These are phyloP conservation scores for Podabrus alpinus DNA, from an alignment of 2,888 invertebrate species.

Conservation along the genomic window DNA sequence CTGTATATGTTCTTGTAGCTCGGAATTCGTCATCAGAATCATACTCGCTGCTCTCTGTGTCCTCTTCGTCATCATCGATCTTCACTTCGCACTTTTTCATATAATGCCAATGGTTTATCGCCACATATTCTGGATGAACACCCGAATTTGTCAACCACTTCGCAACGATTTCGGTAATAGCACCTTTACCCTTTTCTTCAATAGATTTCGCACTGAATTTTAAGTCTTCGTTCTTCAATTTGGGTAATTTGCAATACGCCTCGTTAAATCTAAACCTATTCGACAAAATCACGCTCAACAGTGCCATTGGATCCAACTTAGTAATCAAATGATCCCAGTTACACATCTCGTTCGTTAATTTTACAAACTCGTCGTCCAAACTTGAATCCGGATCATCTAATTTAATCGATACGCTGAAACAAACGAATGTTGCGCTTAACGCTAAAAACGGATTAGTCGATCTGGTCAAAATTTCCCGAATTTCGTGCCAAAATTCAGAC, in stretches of 20 bases:
- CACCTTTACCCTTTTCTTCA: slow-evolving; percentile 71
- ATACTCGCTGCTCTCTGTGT: slow-evolving; percentile 4
- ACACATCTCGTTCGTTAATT: slow-evolving; percentile 81
- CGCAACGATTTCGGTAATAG: slow-evolving; percentile 86
- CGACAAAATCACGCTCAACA: slow-evolving; percentile 72
- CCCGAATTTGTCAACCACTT: slow-evolving; percentile 82
- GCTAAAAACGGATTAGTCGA: slow-evolving; percentile 77
- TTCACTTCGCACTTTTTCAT: slow-evolving; percentile 40
- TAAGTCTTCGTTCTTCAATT: slow-evolving; percentile 60
- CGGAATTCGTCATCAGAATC: not conserved
- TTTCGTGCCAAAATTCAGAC: slow-evolving; percentile 82
- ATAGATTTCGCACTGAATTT: slow-evolving; percentile 70
- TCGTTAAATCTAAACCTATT: slow-evolving; percentile 55
- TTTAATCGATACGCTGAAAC: slow-evolving; percentile 71
- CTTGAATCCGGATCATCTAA: slow-evolving; percentile 40
- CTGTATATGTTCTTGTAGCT: not conserved
- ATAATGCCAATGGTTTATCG: slow-evolving; percentile 58
- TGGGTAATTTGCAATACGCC: slow-evolving; percentile 57
- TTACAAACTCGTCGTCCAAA: slow-evolving; percentile 68
- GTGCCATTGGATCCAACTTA: slow-evolving; percentile 86
- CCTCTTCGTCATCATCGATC: slow-evolving; percentile 19
- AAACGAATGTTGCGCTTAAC: slow-evolving; percentile 80
- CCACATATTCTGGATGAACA: slow-evolving; percentile 66
- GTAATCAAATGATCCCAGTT: slow-evolving; percentile 86
- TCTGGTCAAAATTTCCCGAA: slow-evolving; percentile 73